A percentile compares a stretch with the other conserved stretches of the same genome.
Evolutionary conservation across 1,140 invertebrate species (phyloP).

Genomic region (Lucilia sericata): DNA sequence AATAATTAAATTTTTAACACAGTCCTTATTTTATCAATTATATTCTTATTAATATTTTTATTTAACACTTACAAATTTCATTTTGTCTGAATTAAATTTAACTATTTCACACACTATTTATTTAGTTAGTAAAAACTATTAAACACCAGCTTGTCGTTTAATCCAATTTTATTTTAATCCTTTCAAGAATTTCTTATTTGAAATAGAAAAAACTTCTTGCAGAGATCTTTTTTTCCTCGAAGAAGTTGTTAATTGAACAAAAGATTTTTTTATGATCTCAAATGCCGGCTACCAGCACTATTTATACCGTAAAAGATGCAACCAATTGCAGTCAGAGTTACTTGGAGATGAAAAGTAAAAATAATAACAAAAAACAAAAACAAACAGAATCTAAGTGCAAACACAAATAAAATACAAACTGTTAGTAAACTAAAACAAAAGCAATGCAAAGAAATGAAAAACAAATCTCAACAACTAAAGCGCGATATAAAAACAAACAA

Average conservation of each 20-base stretch:
- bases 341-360: slow-evolving; percentile 28
- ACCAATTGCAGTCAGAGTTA: slow-evolving; percentile 34
- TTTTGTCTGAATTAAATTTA: slow-evolving; percentile 55
- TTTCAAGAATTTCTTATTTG: slow-evolving; percentile 45
- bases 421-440: slow-evolving; percentile 55
- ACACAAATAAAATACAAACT: slow-evolving; percentile 41
- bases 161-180: slow-evolving; percentile 25
- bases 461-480: not conserved
- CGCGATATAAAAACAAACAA: not conserved
- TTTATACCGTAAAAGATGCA: slow-evolving; percentile 58
- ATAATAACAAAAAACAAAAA: slow-evolving; percentile 4
- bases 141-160: not conserved
- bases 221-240: slow-evolving; percentile 27
- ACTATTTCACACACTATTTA: not conserved
- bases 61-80: slow-evolving; percentile 64
- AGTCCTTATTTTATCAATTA: not conserved
- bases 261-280: slow-evolving; percentile 66
- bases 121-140: not conserved
- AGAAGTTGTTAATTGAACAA: slow-evolving; percentile 65
- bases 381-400: not conserved
- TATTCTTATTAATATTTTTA: not conserved
- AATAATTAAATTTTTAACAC: not conserved
- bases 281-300: slow-evolving; percentile 64
- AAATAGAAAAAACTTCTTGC: slow-evolving; percentile 28
- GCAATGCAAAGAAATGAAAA: not conserved